phyloP scores from a whole-genome alignment of 2,113 vertebrate species.

The Nibea coibor region DNA sequence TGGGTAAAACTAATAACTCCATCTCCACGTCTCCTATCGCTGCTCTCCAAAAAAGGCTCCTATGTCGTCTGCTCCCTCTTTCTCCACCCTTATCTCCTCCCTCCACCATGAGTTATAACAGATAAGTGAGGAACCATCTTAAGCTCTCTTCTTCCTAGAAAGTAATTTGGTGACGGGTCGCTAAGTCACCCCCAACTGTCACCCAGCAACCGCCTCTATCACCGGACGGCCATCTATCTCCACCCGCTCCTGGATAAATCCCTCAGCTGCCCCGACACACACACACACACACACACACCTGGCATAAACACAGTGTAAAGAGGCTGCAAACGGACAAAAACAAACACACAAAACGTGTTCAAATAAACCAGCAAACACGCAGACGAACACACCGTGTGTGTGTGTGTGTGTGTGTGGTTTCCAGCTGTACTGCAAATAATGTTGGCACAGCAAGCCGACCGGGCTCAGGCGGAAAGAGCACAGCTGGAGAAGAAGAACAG shows the following conservation, averaged over 20 bases:
- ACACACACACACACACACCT: background rate
- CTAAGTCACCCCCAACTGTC: slow-evolving; percentile 55
- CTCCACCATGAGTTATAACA: slow-evolving; percentile 13
- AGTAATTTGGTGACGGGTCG: slow-evolving; percentile 55
- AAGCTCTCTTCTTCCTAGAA: slow-evolving; percentile 54
- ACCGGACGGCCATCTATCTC: slow-evolving; percentile 28
- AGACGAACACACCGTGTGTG: background rate
- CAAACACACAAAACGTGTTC: background rate
- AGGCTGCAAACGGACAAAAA: background rate
- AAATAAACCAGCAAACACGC: background rate
- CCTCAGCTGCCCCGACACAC: background rate
- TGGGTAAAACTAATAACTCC: slow-evolving; percentile 3
- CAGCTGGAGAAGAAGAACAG: slow-evolving; percentile 9
- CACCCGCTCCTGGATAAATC: slow-evolving; percentile 23
- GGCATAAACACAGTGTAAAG: background rate
- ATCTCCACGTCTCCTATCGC: background rate
- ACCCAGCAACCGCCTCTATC: slow-evolving; percentile 44
- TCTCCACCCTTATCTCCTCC: background rate
- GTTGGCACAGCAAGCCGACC: background rate
- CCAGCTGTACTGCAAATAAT: slow-evolving; percentile 28
- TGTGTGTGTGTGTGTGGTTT: background rate
- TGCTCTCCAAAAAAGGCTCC: too few species aligned
- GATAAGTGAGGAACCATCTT: slow-evolving; percentile 53
- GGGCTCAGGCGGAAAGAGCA: background rate
- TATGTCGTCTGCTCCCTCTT: too few species aligned